Percentiles rank a stretch among this genome's conserved stretches.
Evolutionary conservation across 1,140 invertebrate genomes (phyloP).

Genomic region (Drosophila sucinea): DNA sequence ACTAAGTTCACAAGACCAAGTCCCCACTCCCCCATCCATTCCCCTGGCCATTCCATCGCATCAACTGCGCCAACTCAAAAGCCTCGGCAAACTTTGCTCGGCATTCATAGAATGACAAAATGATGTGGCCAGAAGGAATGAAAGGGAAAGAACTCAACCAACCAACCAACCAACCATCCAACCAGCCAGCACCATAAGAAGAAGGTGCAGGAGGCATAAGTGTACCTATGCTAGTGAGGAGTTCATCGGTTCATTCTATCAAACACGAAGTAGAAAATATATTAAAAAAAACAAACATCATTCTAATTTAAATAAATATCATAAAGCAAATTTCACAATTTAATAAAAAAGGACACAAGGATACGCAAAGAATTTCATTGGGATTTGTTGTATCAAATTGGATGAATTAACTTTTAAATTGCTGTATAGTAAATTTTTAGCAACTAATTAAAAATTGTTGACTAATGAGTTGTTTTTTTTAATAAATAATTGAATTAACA

Average conservation of each 20-base stretch:
- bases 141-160: slow-evolving; percentile 32
- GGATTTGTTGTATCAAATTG: too few relatives aligned
- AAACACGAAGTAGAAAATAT: neutral
- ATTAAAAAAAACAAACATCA: too few relatives aligned
- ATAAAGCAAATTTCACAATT: too few relatives aligned
- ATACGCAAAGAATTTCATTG: too few relatives aligned
- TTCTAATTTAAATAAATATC: too few relatives aligned
- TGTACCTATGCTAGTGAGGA: slow-evolving; percentile 7
- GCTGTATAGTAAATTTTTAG: too few relatives aligned
- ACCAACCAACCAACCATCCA: neutral
- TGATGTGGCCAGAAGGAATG: slow-evolving; percentile 52
- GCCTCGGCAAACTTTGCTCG: slow-evolving; percentile 52
- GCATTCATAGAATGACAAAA: slow-evolving; percentile 65
- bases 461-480: too few relatives aligned
- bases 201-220: slow-evolving; percentile 16
- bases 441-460: too few relatives aligned
- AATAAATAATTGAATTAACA: too few relatives aligned
- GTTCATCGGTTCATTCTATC: too few relatives aligned
- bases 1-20: slow-evolving; percentile 13
- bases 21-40: neutral
- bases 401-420: too few relatives aligned
- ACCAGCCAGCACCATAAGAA: neutral
- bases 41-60: neutral
- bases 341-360: too few relatives aligned
- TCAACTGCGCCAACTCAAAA: slow-evolving; percentile 21